Base-by-base conservation (phyloP, 2,797 vertebrate genomes). In the Hapalemur alaotrensis region DNA sequence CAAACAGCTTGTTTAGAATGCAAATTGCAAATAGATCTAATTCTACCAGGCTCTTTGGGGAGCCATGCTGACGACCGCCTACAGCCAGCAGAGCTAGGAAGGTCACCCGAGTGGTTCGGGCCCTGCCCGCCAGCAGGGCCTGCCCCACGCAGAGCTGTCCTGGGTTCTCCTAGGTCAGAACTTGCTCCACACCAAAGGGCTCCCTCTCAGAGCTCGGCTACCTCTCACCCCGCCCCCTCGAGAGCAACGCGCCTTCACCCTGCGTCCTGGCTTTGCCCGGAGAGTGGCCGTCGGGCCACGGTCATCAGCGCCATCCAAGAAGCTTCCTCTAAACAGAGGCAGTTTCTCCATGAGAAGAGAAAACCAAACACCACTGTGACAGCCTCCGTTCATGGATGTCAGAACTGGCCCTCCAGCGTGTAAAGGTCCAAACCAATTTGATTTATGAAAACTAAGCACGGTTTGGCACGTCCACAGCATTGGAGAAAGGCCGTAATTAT, bases 371-470 rank as follows among this genome's bases (percentile, higher is more conserved):
- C 43, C 59, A 52, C 32, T 6, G n/a, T 50, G 83, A 93, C 87
- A 65, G 46, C 54, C 73, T 93, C 80, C 78, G 59, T 79, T 59
- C 92, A 79, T 7, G 46, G 54, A 84, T 41, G 32, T 91, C 80
- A 96, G 91, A 92, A 65, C 65, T 32, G n/a, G 48, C 11, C 61
- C 88, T 69, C 5, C 32, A 52, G 35, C 28, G 9, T 57, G 9
- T 28, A 38, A 97, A 96, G 78, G 35, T 90, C 73, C 87, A 93
- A 97, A 92, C 23, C 73, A 57, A 95, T 80, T 83, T 95, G 90
- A 97, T 96, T 98, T 97, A 96, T 93, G 90, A 96, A 91, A 93
- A 95, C 2, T n/a, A 93, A 97, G 81, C 84, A 81, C 96, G 38
- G 73, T 92, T 32, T 96, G 96, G 96, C 95, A 96, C 7, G 3